A percentile compares a stretch with the other conserved stretches of the same genome.
These are phyloP conservation scores for Linyphia triangularis DNA, from an alignment of 2,888 invertebrate species.

Conservation along the genomic window DNA sequence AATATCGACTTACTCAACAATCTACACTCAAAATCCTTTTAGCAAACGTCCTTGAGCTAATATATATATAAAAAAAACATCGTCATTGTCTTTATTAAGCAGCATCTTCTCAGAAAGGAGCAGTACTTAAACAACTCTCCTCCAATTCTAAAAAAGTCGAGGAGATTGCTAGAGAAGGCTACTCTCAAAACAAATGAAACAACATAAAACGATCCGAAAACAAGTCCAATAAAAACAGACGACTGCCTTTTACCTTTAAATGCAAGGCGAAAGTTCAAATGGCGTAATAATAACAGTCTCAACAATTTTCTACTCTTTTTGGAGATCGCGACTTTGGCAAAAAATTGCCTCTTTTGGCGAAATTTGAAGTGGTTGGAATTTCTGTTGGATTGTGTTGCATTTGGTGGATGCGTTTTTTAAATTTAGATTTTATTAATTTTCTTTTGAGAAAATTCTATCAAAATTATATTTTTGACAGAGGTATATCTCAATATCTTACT, in stretches of 20 bases:
- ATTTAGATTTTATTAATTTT: no score
- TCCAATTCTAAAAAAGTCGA: constrained; percentile 35
- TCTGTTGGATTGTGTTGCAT: no score
- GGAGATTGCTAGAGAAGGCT: constrained; percentile 1
- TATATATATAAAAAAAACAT: not conserved
- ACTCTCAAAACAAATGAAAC: constrained; percentile 47
- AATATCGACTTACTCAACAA: not conserved
- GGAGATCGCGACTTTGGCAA: not conserved
- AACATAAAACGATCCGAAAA: constrained; percentile 11
- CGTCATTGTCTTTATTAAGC: constrained; percentile 2
- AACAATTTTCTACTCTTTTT: constrained; percentile 7
- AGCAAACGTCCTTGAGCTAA: not conserved
- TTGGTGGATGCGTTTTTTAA: no score
- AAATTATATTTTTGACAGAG: no score
- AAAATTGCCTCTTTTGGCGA: not conserved
- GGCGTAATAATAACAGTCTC: constrained; percentile 52
- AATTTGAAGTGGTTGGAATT: not conserved
- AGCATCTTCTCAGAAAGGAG: constrained; percentile 14
- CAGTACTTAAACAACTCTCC: constrained; percentile 40
- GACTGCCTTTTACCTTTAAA: constrained; percentile 41
- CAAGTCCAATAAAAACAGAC: constrained; percentile 41
- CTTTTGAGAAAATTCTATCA: no score
- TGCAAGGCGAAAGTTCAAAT: constrained; percentile 57
- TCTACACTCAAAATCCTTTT: not conserved
- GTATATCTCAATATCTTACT: no score